phyloP scores from a whole-genome alignment of 2,797 vertebrate genomes.

The Gymnodraco acuticeps region DNA sequence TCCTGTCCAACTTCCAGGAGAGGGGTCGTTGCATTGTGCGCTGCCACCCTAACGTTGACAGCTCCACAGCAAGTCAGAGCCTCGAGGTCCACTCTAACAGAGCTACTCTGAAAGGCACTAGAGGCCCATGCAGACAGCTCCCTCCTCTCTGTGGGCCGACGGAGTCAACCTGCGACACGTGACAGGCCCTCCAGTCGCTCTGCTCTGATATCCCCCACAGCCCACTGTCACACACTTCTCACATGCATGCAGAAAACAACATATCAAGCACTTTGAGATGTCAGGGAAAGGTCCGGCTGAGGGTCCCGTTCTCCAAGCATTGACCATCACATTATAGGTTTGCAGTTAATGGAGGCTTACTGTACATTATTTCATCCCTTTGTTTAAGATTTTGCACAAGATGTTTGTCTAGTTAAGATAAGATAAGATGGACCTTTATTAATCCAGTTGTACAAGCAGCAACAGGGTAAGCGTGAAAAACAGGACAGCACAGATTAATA shows the following conservation, averaged over 20 bases:
- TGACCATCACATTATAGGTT: background rate
- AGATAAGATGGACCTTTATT: no score
- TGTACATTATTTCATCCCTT: background rate
- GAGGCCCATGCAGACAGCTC: slow-evolving; percentile 54
- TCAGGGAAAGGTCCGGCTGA: background rate
- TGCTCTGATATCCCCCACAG: slow-evolving; percentile 32
- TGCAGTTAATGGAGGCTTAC: background rate
- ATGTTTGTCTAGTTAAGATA: background rate
- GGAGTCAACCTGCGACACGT: slow-evolving; percentile 53
- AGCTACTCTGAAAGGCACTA: slow-evolving; percentile 50
- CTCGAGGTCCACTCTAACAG: slow-evolving; percentile 60
- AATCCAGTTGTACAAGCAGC: no score
- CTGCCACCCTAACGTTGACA: slow-evolving; percentile 61
- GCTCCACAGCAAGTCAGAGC: slow-evolving; percentile 67
- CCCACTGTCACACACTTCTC: slow-evolving; percentile 37
- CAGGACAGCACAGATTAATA: no score
- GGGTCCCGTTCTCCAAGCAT: background rate
- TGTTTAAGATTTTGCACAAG: background rate
- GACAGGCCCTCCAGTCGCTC: slow-evolving; percentile 41
- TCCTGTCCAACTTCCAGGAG: slow-evolving; percentile 13
- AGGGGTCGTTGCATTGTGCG: slow-evolving; percentile 21
- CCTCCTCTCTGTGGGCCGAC: slow-evolving; percentile 22
- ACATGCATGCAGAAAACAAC: slow-evolving; percentile 37
- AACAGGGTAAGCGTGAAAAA: no score
- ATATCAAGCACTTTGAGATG: slow-evolving; percentile 6